Evolutionary conservation across 2,113 vertebrate species (phyloP).

Genomic region (Alosa alosa): DNA sequence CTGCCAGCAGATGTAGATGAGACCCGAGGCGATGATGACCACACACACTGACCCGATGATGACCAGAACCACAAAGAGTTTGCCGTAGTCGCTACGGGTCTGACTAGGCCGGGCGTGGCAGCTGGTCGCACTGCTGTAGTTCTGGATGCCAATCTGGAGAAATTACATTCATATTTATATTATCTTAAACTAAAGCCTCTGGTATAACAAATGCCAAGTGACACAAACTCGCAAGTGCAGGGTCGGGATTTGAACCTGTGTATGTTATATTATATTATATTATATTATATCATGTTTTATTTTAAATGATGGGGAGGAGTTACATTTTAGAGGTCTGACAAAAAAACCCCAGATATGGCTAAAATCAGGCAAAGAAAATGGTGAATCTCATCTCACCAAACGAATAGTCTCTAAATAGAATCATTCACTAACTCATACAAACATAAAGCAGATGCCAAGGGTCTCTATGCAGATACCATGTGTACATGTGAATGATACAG

Average conservation of each 20-base stretch:
- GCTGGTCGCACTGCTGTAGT: constrained; percentile 80
- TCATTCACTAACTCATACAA: not conserved
- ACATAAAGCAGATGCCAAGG: not conserved
- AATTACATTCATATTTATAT: not conserved
- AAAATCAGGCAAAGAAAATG: too few relatives aligned
- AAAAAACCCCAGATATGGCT: too few relatives aligned
- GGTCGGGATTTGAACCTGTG: too few relatives aligned
- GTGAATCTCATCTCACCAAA: too few relatives aligned
- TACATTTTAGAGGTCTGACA: too few relatives aligned
- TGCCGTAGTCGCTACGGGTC: constrained; percentile 91
- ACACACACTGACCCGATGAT: constrained; percentile 93
- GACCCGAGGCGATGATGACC: constrained; percentile 87
- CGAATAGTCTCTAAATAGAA: not conserved
- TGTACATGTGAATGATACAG: not conserved
- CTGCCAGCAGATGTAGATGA: constrained; percentile 98
- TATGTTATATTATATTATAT: too few relatives aligned
- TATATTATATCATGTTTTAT: too few relatives aligned
- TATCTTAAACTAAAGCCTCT: not conserved
- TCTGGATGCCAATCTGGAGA: constrained; percentile 87
- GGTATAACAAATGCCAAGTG: too few relatives aligned
- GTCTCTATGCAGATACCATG: not conserved
- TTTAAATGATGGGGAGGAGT: too few relatives aligned
- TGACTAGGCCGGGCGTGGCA: constrained; percentile 83
- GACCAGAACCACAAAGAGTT: constrained; percentile 92
- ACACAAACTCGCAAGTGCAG: too few relatives aligned